phyloP scores from a whole-genome alignment of 2,113 vertebrate species.

The Gallinago media region DNA sequence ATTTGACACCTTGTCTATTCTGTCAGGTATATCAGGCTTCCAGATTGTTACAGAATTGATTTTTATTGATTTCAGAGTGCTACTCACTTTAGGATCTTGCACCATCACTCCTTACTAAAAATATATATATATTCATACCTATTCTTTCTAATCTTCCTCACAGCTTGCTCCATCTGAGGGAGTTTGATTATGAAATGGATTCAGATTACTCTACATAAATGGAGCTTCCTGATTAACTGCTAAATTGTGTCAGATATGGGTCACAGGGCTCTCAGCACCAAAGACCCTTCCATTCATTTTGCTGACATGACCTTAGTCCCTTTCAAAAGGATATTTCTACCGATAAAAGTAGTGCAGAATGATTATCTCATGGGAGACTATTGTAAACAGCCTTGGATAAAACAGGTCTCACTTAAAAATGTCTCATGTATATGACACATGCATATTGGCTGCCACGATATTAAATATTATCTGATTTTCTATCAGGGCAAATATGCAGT shows the following conservation, averaged over 20 bases:
- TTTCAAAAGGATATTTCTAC: background rate
- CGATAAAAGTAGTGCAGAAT: background rate
- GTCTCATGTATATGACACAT: background rate
- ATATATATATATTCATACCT: background rate
- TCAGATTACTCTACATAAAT: background rate
- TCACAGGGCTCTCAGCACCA: background rate
- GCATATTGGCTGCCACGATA: background rate
- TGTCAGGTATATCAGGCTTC: background rate
- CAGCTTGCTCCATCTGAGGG: background rate
- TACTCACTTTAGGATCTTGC: background rate
- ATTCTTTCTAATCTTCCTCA: background rate
- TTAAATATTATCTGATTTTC: background rate
- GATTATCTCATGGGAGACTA: background rate
- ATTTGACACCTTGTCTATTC: background rate
- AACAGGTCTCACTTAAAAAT: background rate
- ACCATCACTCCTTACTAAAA: background rate
- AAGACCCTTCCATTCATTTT: background rate
- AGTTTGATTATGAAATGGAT: slow-evolving; percentile 8
- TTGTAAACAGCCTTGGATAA: background rate
- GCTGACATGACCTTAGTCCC: background rate
- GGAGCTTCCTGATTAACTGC: background rate
- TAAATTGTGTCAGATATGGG: background rate
- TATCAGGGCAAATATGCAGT: background rate
- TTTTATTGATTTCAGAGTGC: slow-evolving; percentile 35
- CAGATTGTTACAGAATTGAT: slow-evolving; percentile 4